Evolutionary conservation across 2,113 vertebrate species (phyloP), one percentile per base, ranked within the genome.

Genomic region (Lucifuga dentata): DNA sequence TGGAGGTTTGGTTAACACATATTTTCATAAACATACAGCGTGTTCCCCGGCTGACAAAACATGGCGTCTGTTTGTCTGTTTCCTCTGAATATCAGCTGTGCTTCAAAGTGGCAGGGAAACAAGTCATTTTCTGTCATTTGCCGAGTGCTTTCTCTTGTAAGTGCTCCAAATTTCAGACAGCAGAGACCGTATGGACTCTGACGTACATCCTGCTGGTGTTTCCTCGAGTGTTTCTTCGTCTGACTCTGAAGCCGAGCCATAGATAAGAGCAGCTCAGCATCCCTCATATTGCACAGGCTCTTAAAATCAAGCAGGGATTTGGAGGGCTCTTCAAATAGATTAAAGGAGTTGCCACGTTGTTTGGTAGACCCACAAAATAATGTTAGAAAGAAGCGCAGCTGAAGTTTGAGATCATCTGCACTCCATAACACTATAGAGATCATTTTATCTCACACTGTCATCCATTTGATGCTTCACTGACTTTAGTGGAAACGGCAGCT

Each of bases 271-370:
- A 8, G n/a, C 57, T 46, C 63, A 9, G 61, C 57, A 41, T 41
- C 71, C 16, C 48, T 51, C 50, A 62, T 48, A 29, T 29, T 20
- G 56, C 29, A 57, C 17, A 1, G 16, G 8, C 66, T 78, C 71
- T 69, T 63, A 41, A 78, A 80, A 67, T 72, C 48, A 64, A 81
- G 71, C 48, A 46, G 0, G 16, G 41, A 32, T 11, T 56, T 61
- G n/a, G 66, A 87, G 76, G 59, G 52, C 60, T 55, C 88, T 89
- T 84, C 49, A 81, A 8, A 48, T 56, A 75, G 57, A 76, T 84
- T 52, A 56, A 68, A 80, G 76, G 56, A 73, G 60, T 67, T 45
- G 49, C 51, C 52, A 16, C 36, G 36, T 81, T 83, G 76, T 87
- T 74, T 67, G 26, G 7, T 53, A 50, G 24, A 32, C 39, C 53